phyloP scores from a whole-genome alignment of 1,140 invertebrate genomes.

The Chironomus striatipennis region DNA sequence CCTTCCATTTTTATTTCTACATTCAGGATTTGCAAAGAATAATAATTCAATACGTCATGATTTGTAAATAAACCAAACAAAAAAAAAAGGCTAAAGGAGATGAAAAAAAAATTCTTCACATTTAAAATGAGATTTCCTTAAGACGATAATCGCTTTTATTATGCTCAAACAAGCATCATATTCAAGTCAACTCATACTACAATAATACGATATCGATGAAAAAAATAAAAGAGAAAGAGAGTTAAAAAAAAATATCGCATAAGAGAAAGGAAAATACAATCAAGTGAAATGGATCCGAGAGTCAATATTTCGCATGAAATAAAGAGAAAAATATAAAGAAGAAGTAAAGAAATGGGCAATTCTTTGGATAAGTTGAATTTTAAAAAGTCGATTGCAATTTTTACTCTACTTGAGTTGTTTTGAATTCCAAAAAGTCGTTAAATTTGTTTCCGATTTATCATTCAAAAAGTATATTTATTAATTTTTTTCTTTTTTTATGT shows the following conservation, averaged over 20 bases:
- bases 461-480: too few species aligned
- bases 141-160: neutral
- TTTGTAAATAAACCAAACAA: neutral
- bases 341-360: too few species aligned
- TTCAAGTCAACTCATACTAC: neutral
- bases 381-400: too few species aligned
- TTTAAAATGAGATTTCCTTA: neutral
- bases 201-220: neutral
- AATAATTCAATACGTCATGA: neutral
- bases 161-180: constrained; percentile 3
- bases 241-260: too few species aligned
- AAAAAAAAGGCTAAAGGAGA: too few species aligned
- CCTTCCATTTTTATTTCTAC: neutral
- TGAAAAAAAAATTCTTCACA: neutral
- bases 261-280: neutral
- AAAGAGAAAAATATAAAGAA: neutral
- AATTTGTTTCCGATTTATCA: too few species aligned
- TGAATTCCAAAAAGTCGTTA: too few species aligned
- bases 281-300: constrained; percentile 12
- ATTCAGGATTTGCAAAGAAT: neutral
- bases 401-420: too few species aligned
- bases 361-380: too few species aligned
- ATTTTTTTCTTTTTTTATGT: too few species aligned
- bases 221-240: too few species aligned
- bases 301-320: constrained; percentile 11